These are phyloP conservation scores for Simalia tracyae DNA, from an alignment of 2,797 vertebrate species.

Conservation along the genomic window DNA sequence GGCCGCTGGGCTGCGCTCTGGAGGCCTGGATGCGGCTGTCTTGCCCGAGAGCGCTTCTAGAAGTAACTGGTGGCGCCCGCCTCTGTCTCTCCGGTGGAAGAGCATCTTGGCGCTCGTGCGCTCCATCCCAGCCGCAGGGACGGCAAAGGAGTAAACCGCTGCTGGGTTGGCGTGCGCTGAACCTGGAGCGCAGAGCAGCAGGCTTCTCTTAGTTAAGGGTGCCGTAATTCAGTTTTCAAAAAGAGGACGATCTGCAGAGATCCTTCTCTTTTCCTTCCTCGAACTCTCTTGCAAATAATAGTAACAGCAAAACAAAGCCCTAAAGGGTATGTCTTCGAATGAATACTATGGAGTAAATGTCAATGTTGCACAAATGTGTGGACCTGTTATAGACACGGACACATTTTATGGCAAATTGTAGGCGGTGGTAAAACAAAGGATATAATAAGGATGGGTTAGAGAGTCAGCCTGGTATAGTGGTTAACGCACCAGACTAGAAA, in stretches of 20 bases:
- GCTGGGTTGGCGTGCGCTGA: background rate
- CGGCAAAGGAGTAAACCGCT: background rate
- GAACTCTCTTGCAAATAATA: background rate
- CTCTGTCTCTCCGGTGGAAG: background rate
- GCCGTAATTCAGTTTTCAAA: background rate
- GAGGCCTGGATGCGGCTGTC: background rate
- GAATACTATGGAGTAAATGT: background rate
- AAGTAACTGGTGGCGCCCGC: background rate
- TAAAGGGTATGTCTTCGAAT: background rate
- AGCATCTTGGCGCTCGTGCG: background rate
- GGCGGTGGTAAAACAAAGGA: too few species aligned
- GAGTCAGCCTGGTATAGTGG: background rate
- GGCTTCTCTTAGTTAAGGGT: background rate
- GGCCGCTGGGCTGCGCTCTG: too few species aligned
- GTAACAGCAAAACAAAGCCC: background rate
- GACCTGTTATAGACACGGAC: background rate
- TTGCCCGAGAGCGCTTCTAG: too few species aligned
- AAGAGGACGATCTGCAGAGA: background rate
- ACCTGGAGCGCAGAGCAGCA: background rate
- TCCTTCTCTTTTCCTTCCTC: background rate
- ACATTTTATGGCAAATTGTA: too few species aligned
- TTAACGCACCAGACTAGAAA: background rate
- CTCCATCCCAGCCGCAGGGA: background rate
- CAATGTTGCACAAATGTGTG: background rate
- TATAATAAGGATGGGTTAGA: background rate